A percentile compares a stretch with the other conserved stretches of the same genome.
Evolutionary conservation across 2,113 vertebrate species (phyloP).

Genomic region (Grallaria varia): DNA sequence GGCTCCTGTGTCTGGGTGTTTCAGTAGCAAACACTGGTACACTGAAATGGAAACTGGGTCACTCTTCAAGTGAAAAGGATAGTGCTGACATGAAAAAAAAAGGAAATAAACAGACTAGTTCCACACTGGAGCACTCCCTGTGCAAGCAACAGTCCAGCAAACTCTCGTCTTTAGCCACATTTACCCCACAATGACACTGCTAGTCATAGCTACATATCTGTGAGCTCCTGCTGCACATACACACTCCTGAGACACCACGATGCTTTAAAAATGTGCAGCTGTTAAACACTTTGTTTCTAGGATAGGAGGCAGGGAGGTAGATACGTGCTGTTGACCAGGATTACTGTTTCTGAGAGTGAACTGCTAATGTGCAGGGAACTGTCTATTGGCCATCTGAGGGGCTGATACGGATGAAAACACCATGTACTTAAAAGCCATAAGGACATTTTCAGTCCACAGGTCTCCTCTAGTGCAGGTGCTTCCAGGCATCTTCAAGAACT

Average conservation of each 20-base stretch:
- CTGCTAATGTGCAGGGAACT: neutral
- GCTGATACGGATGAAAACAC: neutral
- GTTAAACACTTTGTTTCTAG: neutral
- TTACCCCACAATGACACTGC: neutral
- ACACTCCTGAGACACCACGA: neutral
- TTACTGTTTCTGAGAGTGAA: neutral
- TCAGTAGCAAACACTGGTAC: neutral
- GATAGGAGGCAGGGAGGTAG: neutral
- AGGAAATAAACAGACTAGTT: neutral
- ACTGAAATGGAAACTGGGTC: neutral
- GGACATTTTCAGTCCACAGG: neutral
- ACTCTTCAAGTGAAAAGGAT: neutral
- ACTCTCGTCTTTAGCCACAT: neutral
- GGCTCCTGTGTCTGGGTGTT: neutral
- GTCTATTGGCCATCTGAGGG: neutral
- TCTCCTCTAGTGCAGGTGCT: neutral
- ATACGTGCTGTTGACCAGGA: neutral
- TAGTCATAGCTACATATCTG: rapidly evolving
- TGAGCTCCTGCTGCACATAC: neutral
- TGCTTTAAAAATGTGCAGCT: neutral
- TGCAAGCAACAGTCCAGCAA: neutral
- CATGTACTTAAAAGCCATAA: neutral
- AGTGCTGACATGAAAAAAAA: neutral
- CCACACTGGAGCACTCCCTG: neutral
- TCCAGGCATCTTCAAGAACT: neutral